Evolutionary conservation across 2,888 invertebrate genomes (phyloP), one percentile per base, ranked within the genome.

Genomic region (Artemia sinica): DNA sequence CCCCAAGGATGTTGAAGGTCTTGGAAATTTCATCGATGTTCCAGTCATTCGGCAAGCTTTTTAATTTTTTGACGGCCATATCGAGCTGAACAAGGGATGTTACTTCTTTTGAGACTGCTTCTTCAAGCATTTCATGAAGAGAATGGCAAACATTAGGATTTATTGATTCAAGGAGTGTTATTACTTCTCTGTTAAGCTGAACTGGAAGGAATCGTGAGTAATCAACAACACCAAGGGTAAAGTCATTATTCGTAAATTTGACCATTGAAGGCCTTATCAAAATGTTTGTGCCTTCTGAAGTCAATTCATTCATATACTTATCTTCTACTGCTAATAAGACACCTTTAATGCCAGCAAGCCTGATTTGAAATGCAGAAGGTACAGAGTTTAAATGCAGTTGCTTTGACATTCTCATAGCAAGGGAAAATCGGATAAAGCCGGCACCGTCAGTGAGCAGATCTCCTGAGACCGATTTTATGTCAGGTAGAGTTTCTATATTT

Each of bases 271-370:
- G 41, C 11, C 67, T 41, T 13, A 49, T 49, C 8, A 50, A 8
- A 8, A 67, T 67, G 0, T 13, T 49, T 41, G 49, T 49, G 8
- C 50, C n/a, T 14, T 48, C 13, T n/a, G 9, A 41, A n/a, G 48
- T 18, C 50, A 63, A 1, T 18, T 49, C 13, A 50, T 41, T 67
- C 9, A 67, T 11, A 2, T 67, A 18, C 8, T 10, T 50, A 50
- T 67, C 67, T 7, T 67, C 0, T n/a, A 66, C 8, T 8, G 1
- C 48, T 66, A 41, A 11, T 10, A 18, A 66, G 2, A 41, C 66
- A 48, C 48, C 48, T 67, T 67, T 67, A 50, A 67, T n/a, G n/a
- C 67, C 67, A n/a, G 48, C 67, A 50, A 67, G 41, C 50, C 67
- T 12, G 50, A 67, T 67, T 18, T 67, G 67, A 18, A 67, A 67